Conservation (phyloP, 2,888 invertebrate species). For the Bellardia bayeri region DNA sequence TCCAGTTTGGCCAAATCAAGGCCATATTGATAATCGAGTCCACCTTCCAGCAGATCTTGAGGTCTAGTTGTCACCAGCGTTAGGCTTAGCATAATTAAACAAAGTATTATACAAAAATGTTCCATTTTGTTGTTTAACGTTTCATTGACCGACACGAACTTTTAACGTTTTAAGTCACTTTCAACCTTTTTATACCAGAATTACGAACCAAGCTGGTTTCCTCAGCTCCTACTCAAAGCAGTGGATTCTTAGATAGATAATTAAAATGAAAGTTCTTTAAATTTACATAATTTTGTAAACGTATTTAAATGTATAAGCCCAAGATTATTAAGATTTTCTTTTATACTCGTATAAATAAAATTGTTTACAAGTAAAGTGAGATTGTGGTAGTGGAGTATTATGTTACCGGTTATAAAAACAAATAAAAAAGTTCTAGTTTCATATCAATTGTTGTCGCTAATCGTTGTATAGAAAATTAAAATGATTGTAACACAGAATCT, state of each 20-base stretch:
- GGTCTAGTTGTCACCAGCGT: neutral
- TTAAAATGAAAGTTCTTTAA: neutral
- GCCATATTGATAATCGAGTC: conserved; percentile 19
- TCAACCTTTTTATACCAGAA: conserved; percentile 46
- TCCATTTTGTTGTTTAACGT: conserved; percentile 52
- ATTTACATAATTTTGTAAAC: conserved; percentile 37
- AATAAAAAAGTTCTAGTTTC: too few relatives aligned
- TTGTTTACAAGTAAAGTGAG: neutral
- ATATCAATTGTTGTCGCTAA: too few relatives aligned
- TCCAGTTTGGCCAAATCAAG: conserved; percentile 11
- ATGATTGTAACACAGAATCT: too few relatives aligned
- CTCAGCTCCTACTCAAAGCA: neutral
- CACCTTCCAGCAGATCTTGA: neutral
- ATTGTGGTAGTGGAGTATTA: neutral
- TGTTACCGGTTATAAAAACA: too few relatives aligned
- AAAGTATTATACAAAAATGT: conserved; percentile 13
- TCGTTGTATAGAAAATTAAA: too few relatives aligned
- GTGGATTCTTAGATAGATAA: neutral
- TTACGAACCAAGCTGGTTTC: conserved; percentile 2
- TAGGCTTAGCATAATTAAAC: conserved; percentile 18
- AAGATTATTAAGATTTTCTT: neutral
- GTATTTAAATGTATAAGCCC: neutral
- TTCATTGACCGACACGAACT: conserved; percentile 33
- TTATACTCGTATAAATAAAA: neutral
- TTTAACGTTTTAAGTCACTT: conserved; percentile 1